Percentiles rank a stretch among this genome's conserved stretches.
Evolutionary conservation across 2,888 invertebrate species (phyloP).

Genomic region (Nasonovia ribisnigri): DNA sequence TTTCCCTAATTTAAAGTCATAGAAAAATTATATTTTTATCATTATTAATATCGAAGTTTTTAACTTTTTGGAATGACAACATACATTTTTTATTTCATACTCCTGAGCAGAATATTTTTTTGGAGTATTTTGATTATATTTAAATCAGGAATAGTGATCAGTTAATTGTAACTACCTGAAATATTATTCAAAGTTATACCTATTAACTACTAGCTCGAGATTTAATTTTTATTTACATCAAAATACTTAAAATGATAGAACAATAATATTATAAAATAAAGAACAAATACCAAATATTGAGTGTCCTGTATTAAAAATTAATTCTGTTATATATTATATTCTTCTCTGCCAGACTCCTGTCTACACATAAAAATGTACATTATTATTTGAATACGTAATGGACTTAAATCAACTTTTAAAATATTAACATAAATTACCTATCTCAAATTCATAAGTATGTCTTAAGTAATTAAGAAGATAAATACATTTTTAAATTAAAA

Average conservation of each 20-base stretch:
- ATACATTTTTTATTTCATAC: neutral
- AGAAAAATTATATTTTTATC: no score
- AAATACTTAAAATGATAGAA: neutral
- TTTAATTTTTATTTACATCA: neutral
- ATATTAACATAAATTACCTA: neutral
- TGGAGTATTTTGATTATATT: neutral
- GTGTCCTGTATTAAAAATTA: neutral
- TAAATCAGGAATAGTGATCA: neutral
- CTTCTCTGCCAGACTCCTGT: neutral
- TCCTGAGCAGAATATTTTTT: neutral
- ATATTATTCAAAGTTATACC: neutral
- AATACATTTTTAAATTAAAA: neutral
- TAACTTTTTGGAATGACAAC: no score
- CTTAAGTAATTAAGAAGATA: neutral
- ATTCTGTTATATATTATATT: neutral
- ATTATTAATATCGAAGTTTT: no score
- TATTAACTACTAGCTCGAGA: neutral
- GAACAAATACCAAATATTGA: neutral
- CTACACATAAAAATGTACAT: neutral
- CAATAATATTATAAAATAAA: neutral
- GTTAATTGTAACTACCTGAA: neutral
- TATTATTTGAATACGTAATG: neutral
- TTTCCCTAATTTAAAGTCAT: no score
- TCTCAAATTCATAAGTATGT: neutral
- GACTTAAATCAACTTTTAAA: slow-evolving; percentile 11